Evolutionary conservation across 2,797 vertebrate species (phyloP), one percentile per base, ranked within the genome.

Genomic region (Rhynchonycteris naso): DNA sequence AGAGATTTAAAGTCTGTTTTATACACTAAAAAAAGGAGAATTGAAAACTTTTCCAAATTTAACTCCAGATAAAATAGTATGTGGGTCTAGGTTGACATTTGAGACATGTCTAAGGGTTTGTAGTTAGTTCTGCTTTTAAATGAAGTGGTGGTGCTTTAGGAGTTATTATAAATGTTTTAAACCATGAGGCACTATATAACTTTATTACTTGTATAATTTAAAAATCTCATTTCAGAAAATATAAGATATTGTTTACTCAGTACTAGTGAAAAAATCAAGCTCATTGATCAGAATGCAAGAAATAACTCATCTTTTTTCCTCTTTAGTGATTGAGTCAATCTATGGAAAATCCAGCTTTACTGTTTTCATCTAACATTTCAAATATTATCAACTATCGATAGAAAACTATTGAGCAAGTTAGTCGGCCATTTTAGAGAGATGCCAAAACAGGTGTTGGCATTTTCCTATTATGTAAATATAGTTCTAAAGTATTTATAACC

Each of bases 321-420:
- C 78, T 50, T 58, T 79, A 21, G 33, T n/a, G 19, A 74, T 15
- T 56, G 38, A 74, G 24, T 52, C 12, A 33, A n/a, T 28, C 75
- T 76, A 28, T 71, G 75, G 50, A 35, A 91, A 78, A 66, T n/a
- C n/a, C 8, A 61, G n/a, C 33, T 65, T 81, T 52, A 68, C 35
- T 81, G 75, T 87, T 92, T 38, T 83, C 71, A 58, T 68, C 54
- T 85, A 82, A 58, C 10, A 24, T 94, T 74, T 87, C 75, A 82
- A 86, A 78, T 72, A 50, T 58, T 69, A 82, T 54, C 69, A 72
- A 66, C 43, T 72, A 15, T 58, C 72, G 16, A 30, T 19, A 75
- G 74, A 84, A 93, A 91, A 58, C 52, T 71, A 66, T 85, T 85
- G 43, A 88, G 52, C 52, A 86, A 71, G 86, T 85, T 19, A 86